These are phyloP conservation scores for Danaus plexippus DNA, from an alignment of 1,140 invertebrate species.

Conservation along the genomic window DNA sequence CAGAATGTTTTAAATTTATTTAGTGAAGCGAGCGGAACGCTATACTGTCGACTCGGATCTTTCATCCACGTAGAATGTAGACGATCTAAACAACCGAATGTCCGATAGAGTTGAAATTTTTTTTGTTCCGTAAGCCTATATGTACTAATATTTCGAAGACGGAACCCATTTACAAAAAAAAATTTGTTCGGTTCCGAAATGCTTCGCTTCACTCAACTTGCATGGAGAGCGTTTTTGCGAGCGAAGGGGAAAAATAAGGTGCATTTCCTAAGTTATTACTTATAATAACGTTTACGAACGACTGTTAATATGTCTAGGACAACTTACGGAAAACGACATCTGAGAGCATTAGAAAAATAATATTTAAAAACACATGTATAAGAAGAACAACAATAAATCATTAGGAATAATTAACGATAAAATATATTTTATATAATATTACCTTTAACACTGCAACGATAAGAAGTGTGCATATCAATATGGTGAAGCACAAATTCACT, in stretches of 20 bases:
- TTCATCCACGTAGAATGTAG: too few species aligned
- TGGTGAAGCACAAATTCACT: conserved; percentile 86
- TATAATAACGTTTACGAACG: not conserved
- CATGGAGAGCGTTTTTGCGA: too few species aligned
- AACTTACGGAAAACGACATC: conserved; percentile 47
- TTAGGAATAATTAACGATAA: not conserved
- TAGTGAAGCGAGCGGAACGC: too few species aligned
- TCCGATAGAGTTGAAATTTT: too few species aligned
- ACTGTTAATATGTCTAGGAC: conserved; percentile 3
- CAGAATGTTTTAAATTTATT: too few species aligned
- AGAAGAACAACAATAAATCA: not conserved
- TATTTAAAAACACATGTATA: not conserved
- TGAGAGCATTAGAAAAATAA: conserved; percentile 17
- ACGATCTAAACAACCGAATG: too few species aligned
- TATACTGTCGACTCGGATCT: too few species aligned
- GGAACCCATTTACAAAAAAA: too few species aligned
- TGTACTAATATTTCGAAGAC: too few species aligned
- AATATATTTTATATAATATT: conserved; percentile 20
- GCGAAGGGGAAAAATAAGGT: not conserved
- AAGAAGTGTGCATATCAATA: conserved; percentile 81
- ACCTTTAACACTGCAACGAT: conserved; percentile 84
- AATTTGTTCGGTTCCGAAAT: too few species aligned
- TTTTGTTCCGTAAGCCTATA: too few species aligned
- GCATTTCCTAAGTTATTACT: not conserved
- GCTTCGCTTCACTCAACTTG: too few species aligned